Conservation (phyloP, 2,888 invertebrate genomes). For the Ectobius pallidus region DNA sequence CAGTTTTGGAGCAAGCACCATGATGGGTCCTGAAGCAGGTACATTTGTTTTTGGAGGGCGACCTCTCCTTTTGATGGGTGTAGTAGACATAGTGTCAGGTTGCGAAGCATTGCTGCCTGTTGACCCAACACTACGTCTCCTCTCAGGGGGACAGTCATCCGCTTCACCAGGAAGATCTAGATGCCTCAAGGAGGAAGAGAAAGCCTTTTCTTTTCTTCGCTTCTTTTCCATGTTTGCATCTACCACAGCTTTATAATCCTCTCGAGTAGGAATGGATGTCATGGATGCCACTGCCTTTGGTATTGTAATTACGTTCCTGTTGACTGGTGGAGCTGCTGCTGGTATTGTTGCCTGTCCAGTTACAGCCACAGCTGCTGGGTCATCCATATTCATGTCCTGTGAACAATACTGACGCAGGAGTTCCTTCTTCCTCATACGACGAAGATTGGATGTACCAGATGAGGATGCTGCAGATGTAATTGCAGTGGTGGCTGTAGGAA, state of each 20-base stretch:
- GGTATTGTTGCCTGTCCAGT: slow-evolving; percentile 56
- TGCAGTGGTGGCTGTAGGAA: slow-evolving; percentile 33
- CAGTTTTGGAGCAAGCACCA: slow-evolving; percentile 62
- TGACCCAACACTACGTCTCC: slow-evolving; percentile 59
- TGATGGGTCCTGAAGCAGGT: slow-evolving; percentile 49
- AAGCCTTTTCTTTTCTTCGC: slow-evolving; percentile 62
- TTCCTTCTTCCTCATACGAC: slow-evolving; percentile 91
- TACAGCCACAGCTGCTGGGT: slow-evolving; percentile 62
- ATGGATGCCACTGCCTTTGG: slow-evolving; percentile 90
- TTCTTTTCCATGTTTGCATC: slow-evolving; percentile 74
- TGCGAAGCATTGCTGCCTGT: slow-evolving; percentile 53
- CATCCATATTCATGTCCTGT: slow-evolving; percentile 86
- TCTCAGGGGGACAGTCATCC: slow-evolving; percentile 55
- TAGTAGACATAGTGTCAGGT: slow-evolving; percentile 7
- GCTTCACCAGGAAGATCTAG: slow-evolving; percentile 66
- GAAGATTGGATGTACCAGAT: slow-evolving; percentile 74
- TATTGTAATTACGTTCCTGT: slow-evolving; percentile 77
- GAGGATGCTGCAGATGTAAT: slow-evolving; percentile 50
- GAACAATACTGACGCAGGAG: slow-evolving; percentile 83
- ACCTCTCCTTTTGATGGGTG: slow-evolving; percentile 35
- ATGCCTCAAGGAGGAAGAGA: slow-evolving; percentile 62
- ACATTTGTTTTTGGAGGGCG: slow-evolving; percentile 34
- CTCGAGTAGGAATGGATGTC: slow-evolving; percentile 84
- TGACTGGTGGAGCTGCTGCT: slow-evolving; percentile 64
- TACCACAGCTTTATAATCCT: slow-evolving; percentile 75